These are phyloP conservation scores for Boloria euphrosyne DNA, from an alignment of 2,888 invertebrate species.

Conservation along the genomic window DNA sequence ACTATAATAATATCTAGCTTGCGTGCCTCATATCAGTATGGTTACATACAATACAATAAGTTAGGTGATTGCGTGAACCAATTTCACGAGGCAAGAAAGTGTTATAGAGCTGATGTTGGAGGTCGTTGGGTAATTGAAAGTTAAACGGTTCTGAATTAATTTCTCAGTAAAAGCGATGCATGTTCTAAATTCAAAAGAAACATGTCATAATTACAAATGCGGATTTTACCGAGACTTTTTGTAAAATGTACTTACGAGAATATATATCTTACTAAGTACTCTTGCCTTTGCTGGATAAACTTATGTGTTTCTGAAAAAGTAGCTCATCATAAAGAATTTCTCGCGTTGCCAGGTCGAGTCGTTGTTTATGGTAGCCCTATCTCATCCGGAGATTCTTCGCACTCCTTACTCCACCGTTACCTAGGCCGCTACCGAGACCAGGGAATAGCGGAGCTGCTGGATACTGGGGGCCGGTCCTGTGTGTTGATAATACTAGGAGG, in stretches of 20 bases:
- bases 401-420: too few species aligned
- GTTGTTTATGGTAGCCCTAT: too few species aligned
- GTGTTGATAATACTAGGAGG: too few species aligned
- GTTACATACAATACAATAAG: constrained; percentile 16
- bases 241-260: not conserved
- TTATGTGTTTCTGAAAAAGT: too few species aligned
- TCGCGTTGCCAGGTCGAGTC: too few species aligned
- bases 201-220: not conserved
- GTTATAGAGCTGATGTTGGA: constrained; percentile 16
- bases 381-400: too few species aligned
- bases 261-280: too few species aligned
- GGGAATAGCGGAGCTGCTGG: too few species aligned
- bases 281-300: too few species aligned
- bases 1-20: constrained; percentile 1
- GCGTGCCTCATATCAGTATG: constrained; percentile 23
- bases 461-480: too few species aligned
- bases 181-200: not conserved
- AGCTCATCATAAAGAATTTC: too few species aligned
- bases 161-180: constrained; percentile 8
- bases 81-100: constrained; percentile 21
- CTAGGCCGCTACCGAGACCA: too few species aligned
- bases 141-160: constrained; percentile 11
- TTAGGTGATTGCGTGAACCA: constrained; percentile 23
- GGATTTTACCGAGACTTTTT: not conserved
- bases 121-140: constrained; percentile 15